These are phyloP conservation scores for Polymixis flavicincta DNA, from an alignment of 2,888 invertebrate genomes.

Conservation along the genomic window DNA sequence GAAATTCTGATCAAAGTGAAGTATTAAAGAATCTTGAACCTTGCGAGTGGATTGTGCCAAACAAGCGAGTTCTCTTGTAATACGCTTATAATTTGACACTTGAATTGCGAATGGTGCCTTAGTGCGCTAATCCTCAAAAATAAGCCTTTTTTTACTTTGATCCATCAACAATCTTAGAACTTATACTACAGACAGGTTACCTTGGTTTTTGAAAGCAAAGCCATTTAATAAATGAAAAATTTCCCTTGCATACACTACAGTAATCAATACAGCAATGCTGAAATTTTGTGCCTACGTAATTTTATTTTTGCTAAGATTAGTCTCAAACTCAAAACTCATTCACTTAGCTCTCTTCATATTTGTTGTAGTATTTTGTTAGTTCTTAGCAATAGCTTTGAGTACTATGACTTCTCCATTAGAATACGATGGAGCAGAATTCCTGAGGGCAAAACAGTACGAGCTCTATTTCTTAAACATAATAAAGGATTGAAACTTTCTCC, in stretches of 20 bases:
- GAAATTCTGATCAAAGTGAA: conserved; percentile 42
- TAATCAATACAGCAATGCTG: neutral
- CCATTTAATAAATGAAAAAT: neutral
- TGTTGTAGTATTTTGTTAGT: conserved; percentile 11
- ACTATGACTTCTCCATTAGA: conserved; percentile 55
- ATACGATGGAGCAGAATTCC: conserved; percentile 50
- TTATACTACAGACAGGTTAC: neutral
- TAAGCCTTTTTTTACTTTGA: neutral
- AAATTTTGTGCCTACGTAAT: no score
- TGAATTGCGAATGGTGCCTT: conserved; percentile 21
- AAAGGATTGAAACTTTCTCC: conserved; percentile 62
- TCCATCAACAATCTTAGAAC: neutral
- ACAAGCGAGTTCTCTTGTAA: conserved; percentile 24
- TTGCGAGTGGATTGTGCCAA: conserved; percentile 25
- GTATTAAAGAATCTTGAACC: conserved; percentile 5
- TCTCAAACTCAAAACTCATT: conserved; percentile 25
- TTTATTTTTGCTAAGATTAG: neutral
- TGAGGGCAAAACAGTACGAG: conserved; percentile 52
- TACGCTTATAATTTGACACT: conserved; percentile 33
- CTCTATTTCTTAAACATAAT: conserved; percentile 58
- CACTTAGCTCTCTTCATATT: conserved; percentile 19
- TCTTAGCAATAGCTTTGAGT: conserved; percentile 38
- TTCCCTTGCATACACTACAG: neutral
- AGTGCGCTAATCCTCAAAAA: neutral
- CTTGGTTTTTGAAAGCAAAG: neutral